These are phyloP conservation scores for Cololabis saira DNA, from an alignment of 2,113 vertebrate genomes.

Conservation along the genomic window DNA sequence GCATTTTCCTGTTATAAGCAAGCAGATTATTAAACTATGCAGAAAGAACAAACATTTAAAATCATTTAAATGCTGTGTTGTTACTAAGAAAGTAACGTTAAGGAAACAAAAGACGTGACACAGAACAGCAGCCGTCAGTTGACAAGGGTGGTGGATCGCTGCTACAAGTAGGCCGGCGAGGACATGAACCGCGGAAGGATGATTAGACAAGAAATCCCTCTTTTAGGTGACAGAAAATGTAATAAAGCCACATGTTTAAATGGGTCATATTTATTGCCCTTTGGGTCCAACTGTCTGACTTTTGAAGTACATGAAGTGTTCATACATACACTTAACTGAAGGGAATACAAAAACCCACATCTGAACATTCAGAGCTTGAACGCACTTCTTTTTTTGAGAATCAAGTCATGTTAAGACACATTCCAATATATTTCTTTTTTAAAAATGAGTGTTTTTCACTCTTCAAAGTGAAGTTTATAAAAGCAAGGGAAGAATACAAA, in stretches of 20 bases:
- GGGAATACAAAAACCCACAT: not conserved
- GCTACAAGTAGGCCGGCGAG: not conserved
- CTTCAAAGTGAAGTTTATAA: conserved; percentile 31
- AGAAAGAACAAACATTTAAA: not conserved
- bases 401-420: conserved; percentile 38
- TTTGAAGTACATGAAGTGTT: not conserved
- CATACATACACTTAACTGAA: not conserved
- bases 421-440: conserved; percentile 36
- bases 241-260: conserved; percentile 18
- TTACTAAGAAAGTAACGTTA: not conserved
- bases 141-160: not conserved
- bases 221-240: conserved; percentile 6
- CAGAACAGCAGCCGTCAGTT: not conserved
- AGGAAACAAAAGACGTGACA: not conserved
- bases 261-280: conserved; percentile 19
- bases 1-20: not conserved
- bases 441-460: conserved; percentile 25
- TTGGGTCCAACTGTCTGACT: not conserved
- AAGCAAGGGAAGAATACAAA: conserved; percentile 25
- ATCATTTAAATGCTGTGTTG: not conserved
- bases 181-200: not conserved
- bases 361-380: conserved; percentile 9
- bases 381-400: conserved; percentile 21
- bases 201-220: not conserved
- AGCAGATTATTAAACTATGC: not conserved